These are phyloP conservation scores for Girardinus metallicus DNA, from an alignment of 2,797 vertebrate genomes.

Conservation along the genomic window DNA sequence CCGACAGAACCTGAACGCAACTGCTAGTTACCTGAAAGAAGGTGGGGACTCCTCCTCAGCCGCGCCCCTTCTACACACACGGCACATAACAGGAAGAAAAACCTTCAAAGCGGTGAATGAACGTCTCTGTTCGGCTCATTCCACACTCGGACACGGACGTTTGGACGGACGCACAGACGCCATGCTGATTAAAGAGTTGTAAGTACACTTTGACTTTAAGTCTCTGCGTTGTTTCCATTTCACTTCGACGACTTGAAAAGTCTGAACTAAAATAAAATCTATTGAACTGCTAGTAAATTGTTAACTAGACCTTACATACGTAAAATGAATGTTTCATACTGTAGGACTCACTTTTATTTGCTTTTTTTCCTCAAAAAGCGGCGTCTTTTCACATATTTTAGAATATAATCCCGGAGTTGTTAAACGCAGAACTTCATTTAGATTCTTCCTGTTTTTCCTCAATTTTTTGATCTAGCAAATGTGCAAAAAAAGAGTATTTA, in stretches of 20 bases:
- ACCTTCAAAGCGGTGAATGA: conserved; percentile 18
- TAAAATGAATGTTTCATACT: neutral
- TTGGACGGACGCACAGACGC: conserved; percentile 18
- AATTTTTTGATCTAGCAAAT: neutral
- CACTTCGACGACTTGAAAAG: neutral
- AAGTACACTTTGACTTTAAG: conserved; percentile 56
- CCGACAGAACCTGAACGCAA: conserved; percentile 32
- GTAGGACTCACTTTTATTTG: neutral
- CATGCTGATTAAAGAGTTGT: conserved; percentile 84
- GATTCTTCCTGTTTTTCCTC: neutral
- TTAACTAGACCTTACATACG: neutral
- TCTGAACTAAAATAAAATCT: neutral
- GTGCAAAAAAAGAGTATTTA: neutral
- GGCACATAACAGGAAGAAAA: conserved; percentile 71
- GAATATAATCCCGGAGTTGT: neutral
- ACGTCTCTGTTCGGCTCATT: neutral
- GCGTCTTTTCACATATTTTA: neutral
- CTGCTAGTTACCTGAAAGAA: conserved; percentile 55
- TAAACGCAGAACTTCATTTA: neutral
- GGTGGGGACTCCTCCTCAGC: conserved; percentile 75
- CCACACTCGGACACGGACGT: neutral
- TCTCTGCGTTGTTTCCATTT: neutral
- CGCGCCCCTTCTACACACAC: conserved; percentile 71
- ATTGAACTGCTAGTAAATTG: neutral
- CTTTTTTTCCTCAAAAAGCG: neutral